Percentiles rank a stretch among this genome's conserved stretches.
Evolutionary conservation across 1,140 invertebrate genomes (phyloP).

Genomic region (Chionoecetes opilio): DNA sequence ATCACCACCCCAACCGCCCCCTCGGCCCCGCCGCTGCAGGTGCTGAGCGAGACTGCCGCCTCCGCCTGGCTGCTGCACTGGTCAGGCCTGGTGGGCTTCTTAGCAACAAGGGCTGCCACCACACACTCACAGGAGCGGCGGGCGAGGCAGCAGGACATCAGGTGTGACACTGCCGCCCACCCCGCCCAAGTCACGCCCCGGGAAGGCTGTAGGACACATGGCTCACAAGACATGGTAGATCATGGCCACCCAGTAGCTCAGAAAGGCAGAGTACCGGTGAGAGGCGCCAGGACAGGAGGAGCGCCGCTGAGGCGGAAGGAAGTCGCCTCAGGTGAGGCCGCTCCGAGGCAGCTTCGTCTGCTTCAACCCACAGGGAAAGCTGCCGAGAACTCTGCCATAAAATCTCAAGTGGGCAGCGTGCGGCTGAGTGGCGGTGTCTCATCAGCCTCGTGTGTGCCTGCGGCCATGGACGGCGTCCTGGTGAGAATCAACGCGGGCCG

Average conservation of each 20-base stretch:
- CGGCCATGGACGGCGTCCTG: neutral
- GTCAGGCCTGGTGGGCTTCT: conserved; percentile 39
- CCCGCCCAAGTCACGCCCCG: neutral
- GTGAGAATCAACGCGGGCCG: conserved; percentile 23
- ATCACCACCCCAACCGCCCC: conserved; percentile 29
- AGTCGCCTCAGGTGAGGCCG: neutral
- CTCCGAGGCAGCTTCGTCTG: neutral
- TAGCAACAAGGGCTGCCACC: neutral
- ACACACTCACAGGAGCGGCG: neutral
- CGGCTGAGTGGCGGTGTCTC: no score
- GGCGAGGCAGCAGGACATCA: neutral
- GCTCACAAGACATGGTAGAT: neutral
- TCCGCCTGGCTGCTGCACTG: conserved; percentile 54
- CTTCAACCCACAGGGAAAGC: neutral
- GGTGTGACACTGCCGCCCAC: neutral
- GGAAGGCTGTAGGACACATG: neutral
- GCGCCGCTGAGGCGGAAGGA: neutral
- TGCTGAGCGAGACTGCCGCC: conserved; percentile 33
- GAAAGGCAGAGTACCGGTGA: neutral
- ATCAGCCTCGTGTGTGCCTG: neutral
- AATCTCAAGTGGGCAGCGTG: neutral
- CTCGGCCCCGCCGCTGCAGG: conserved; percentile 63
- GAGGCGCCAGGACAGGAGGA: neutral
- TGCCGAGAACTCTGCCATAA: neutral
- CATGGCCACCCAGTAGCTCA: neutral